phyloP scores from a whole-genome alignment of 2,797 vertebrate species.

The Urophycis tenuis region DNA sequence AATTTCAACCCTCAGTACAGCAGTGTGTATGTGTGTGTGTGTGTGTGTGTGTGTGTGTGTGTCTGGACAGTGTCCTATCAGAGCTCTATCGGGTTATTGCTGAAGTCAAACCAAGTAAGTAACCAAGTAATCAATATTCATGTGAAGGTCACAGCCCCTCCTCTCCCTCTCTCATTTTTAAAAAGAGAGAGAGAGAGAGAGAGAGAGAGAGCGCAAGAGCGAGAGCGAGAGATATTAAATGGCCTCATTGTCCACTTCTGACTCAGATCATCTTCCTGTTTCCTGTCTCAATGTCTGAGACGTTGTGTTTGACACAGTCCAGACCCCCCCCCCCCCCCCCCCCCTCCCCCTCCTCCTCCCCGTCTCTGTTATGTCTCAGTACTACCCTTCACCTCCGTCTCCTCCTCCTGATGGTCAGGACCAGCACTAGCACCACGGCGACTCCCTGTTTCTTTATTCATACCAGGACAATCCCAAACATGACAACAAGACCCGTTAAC shows the following conservation, averaged over 20 bases:
- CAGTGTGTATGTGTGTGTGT: too few relatives aligned
- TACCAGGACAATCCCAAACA: too few relatives aligned
- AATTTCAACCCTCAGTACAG: too few relatives aligned
- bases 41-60: neutral
- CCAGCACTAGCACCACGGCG: too few relatives aligned
- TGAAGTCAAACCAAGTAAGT: neutral
- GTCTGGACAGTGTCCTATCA: neutral
- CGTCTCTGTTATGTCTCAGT: too few relatives aligned
- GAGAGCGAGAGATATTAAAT: neutral
- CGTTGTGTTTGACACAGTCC: too few relatives aligned
- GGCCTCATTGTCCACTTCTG: constrained; percentile 23
- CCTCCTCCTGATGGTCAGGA: too few relatives aligned
- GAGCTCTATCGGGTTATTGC: neutral
- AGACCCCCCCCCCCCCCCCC: neutral
- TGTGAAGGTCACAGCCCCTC: neutral
- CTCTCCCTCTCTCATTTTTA: too few relatives aligned
- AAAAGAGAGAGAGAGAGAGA: neutral
- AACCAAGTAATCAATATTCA: neutral
- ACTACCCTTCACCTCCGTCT: too few relatives aligned
- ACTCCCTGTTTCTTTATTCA: too few relatives aligned
- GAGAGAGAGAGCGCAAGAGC: neutral
- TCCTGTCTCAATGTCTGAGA: neutral
- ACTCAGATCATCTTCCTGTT: neutral
- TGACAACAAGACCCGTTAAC: too few relatives aligned
- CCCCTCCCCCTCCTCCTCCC: neutral